Evolutionary conservation across 2,113 vertebrate genomes (phyloP), one percentile per base, ranked within the genome.

Genomic region (human): DNA sequence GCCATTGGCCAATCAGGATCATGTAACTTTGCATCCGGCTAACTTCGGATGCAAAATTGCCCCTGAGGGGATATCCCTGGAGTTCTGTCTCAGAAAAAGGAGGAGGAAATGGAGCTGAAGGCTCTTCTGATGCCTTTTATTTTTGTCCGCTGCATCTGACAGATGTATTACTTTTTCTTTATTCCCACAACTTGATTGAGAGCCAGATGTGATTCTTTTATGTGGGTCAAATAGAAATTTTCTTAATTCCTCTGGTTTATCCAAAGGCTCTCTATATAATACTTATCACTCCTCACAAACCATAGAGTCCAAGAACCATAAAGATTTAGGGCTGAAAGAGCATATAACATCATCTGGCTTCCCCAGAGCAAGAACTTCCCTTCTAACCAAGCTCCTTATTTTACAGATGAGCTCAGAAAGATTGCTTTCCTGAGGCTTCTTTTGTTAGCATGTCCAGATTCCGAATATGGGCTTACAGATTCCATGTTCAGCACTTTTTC

Each of bases 21-120:
- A 45, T 6, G 8, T 7, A 11, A n/a, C 20, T 83, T 38, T 55
- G 16, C 40, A n/a, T 38, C 57, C 8, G 13, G 6, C 38, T 76
- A 0, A 3, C 23, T 11, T 70, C 11, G 52, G 18, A 20, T 55
- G 14, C 7, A 7, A 0, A 11, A 16, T 0, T 45, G 30, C 13
- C 59, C 10, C 20, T 6, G 22, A n/a, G 9, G n/a, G 23, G 3
- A 3, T 10, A 22, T 6, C 7, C 7, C 27, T 45, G 13, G 27
- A 70, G 73, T 14, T 73, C 68, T 30, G 3, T 6, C 10, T 90
- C 13, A 38, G 50, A 43, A 64, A 52, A 35, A 83, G 9, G 38
- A 4, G 35, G 3, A 32, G 5, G 50, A 52, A 12, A 59, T 35
- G 52, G 35, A 80, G 1, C 25, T 6, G 6, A 38, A 45, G 3